These are phyloP conservation scores for Oreotrochilus melanogaster DNA, from an alignment of 2,113 vertebrate species.

Conservation along the genomic window DNA sequence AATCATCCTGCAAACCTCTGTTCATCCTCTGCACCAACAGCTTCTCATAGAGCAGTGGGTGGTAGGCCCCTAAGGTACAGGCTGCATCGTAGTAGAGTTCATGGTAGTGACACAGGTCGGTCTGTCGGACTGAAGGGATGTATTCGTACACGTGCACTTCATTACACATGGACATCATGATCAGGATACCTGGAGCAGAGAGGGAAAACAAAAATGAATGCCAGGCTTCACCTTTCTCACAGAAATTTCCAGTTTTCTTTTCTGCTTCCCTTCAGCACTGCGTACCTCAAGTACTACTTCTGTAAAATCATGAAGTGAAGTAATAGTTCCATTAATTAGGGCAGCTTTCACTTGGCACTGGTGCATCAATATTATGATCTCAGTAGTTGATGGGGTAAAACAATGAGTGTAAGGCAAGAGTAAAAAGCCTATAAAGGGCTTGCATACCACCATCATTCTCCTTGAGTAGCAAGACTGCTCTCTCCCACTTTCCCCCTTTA, in stretches of 20 bases:
- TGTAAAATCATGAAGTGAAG: neutral
- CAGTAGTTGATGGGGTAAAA: neutral
- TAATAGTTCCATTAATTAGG: neutral
- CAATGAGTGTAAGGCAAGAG: neutral
- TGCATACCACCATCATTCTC: neutral
- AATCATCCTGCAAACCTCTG: constrained; percentile 84
- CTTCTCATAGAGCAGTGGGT: constrained; percentile 95
- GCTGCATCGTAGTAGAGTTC: constrained; percentile 93
- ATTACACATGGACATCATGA: constrained; percentile 96
- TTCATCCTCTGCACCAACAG: constrained; percentile 92
- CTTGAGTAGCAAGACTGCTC: neutral
- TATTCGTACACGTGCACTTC: constrained; percentile 96
- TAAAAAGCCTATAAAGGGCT: neutral
- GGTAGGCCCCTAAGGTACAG: constrained; percentile 96
- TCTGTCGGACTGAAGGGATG: constrained; percentile 93
- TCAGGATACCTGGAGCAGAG: constrained; percentile 86
- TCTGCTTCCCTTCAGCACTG: neutral
- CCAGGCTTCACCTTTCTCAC: neutral
- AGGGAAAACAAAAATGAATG: neutral
- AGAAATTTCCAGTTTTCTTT: neutral
- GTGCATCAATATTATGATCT: neutral
- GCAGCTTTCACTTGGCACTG: neutral
- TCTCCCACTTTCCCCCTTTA: neutral
- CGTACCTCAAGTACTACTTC: neutral
- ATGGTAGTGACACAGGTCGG: constrained; percentile 96